A percentile compares a stretch with the other conserved stretches of the same genome.
These are phyloP conservation scores for Heterotis niloticus DNA, from an alignment of 2,113 vertebrate species.

Conservation along the genomic window DNA sequence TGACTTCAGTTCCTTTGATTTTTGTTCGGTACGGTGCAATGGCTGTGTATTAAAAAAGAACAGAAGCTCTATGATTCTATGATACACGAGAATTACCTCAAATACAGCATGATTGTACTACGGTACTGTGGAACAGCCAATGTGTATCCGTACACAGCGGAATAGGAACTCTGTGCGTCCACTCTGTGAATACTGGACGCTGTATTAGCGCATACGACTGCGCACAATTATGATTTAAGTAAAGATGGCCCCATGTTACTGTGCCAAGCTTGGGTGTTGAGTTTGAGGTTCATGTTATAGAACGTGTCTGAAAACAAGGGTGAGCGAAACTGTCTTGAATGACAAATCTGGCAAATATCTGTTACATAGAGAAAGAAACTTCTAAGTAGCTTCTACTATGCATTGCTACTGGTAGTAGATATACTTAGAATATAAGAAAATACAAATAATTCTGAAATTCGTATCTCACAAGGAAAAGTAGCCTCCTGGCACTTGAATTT, in stretches of 20 bases:
- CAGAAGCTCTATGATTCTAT: not conserved
- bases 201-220: too few relatives aligned
- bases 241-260: not conserved
- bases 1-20: too few relatives aligned
- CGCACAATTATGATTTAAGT: not conserved
- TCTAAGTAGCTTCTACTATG: constrained; percentile 58
- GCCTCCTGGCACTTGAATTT: constrained; percentile 46
- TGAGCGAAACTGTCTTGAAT: constrained; percentile 7
- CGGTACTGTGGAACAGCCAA: not conserved
- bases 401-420: constrained; percentile 66
- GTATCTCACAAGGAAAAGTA: constrained; percentile 50
- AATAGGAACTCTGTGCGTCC: not conserved
- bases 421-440: constrained; percentile 64
- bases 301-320: constrained; percentile 7
- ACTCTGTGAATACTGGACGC: too few relatives aligned
- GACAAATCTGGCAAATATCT: constrained; percentile 13
- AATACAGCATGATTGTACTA: not conserved
- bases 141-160: not conserved
- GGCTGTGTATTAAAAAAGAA: not conserved
- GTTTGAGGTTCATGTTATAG: constrained; percentile 20
- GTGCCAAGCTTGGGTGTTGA: not conserved
- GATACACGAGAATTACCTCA: constrained; percentile 8
- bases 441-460: constrained; percentile 61
- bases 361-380: constrained; percentile 35
- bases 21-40: too few relatives aligned